These are phyloP conservation scores for Myopa testacea DNA, from an alignment of 2,888 invertebrate genomes.

Conservation along the genomic window DNA sequence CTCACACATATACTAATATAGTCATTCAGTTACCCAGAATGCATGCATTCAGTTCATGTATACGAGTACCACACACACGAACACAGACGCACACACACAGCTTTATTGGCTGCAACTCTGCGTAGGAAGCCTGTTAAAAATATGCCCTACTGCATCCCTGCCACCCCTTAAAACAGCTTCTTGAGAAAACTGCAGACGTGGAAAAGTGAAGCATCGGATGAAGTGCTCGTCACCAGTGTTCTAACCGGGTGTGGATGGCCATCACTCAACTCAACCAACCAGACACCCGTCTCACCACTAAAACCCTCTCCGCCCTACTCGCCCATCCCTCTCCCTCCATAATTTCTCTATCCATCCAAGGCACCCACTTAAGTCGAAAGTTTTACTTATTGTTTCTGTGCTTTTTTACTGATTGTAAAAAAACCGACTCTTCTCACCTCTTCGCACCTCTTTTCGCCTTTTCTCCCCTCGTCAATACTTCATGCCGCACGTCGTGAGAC, in stretches of 20 bases:
- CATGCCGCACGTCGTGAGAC: background rate
- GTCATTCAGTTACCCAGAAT: too few relatives aligned
- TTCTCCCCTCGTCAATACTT: background rate
- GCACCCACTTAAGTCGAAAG: background rate
- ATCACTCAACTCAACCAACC: background rate
- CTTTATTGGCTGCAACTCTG: conserved; percentile 2
- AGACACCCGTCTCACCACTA: background rate
- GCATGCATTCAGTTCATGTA: too few relatives aligned
- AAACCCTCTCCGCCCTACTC: background rate
- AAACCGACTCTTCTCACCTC: background rate
- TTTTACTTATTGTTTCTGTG: too few relatives aligned
- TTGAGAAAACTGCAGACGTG: conserved; percentile 61
- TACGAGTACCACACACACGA: background rate
- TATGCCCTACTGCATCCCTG: conserved; percentile 48
- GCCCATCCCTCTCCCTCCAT: background rate
- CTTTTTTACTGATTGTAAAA: too few relatives aligned
- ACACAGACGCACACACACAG: conserved; percentile 10
- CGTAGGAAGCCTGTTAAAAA: conserved; percentile 65
- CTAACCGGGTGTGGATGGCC: background rate
- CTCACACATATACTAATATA: conserved; percentile 11
- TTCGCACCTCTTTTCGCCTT: background rate
- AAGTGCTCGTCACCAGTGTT: background rate
- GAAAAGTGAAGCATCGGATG: conserved; percentile 25
- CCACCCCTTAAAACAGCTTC: conserved; percentile 44
- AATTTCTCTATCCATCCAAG: too few relatives aligned